Evolutionary conservation across 2,113 vertebrate species (phyloP), one percentile per base, ranked within the genome.

Genomic region (Harpagus bidentatus): DNA sequence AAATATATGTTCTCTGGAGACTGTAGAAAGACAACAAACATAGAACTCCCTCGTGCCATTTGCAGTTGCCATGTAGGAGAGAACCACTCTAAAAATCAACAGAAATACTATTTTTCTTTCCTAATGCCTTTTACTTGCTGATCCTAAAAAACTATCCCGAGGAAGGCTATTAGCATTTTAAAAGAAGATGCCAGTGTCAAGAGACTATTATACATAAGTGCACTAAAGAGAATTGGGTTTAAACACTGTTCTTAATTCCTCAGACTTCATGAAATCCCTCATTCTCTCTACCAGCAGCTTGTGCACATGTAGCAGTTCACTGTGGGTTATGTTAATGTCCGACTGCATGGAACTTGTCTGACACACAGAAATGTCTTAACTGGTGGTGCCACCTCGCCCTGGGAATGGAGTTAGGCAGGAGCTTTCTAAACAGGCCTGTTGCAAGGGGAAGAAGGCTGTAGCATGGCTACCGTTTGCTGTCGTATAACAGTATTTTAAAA

Each of bases 1-100:
- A 93, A 96, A 92, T 92, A 26, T 52, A 76, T 74, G 38, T 91
- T 88, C 90, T 97, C 96, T 71, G 65, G 76, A 92, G 83, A 74
- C 85, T 93, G 90, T 50, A 50, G 82, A 66, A 63, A 88, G 65
- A 91, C 83, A 96, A 95, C 91, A 96, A 96, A 91, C 77, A 79
- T 20, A 81, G 62, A 93, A 82, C 65, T 96, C 80, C 77, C 76
- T 84, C 17, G 0, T 78, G 86, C 94, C 92, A 86, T 95, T 95
- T 97, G 65, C 88, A 92, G 92, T 93, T 78, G 69, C 86, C 42
- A 38, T 5, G 6, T 66, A 50, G 83, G 55, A 59, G 32, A 94
- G 63, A 95, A 76, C 7, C 43, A 52, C 87, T 80, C 56, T 69
- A 81, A 91, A 93, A 95, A 74, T 56, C 43, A 83, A 28, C 90